Evolutionary conservation across 2,888 invertebrate genomes (phyloP), one percentile per base, ranked within the genome.

Genomic region (Amblyjoppa fuscipennis): DNA sequence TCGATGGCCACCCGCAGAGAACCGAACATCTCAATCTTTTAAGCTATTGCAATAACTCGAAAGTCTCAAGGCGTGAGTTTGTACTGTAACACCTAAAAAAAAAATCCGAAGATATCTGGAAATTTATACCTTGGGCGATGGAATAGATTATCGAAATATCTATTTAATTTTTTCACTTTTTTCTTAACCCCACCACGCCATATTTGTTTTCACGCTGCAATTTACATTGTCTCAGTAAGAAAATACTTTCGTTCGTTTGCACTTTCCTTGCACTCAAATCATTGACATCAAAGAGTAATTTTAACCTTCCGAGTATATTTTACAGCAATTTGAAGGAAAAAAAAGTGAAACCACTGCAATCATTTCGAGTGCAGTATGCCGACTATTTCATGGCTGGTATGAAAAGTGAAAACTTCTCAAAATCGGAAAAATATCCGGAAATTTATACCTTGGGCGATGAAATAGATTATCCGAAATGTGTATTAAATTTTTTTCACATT

Each of bases 371-470:
- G 45, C 28, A 61, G 59, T 28, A 11, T 28, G 59, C 13, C 59
- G 28, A 59, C 59, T 59, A 25, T 59, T 61, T n/a, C 41, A 45
- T 9, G 28, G 28, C 45, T 16, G 28, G 25, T 28, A 45, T 16
- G 74, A 45, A 61, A 74, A 74, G 61, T 74, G 45, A 74, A 74
- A 74, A 41, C 28, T 59, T 28, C 1, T 38, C 1, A n/a, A n/a
- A 51, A 51, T 51, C 51, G 3, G 4, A 51, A 13, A 51, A 51
- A 51, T n/a, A 13, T 51, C n/a, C n/a, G 51, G 16, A 51, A n/a
- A 3, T 51, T 51, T n/a, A n/a, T 51, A n/a, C 2, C 3, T n/a
- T n/a, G n/a, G n/a, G n/a, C 38, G 9, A 38, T 38, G 2, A 2
- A 38, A 38, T 9, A 9, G 38, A 2, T 38, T 0, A 38, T 38